A percentile compares a stretch with the other conserved stretches of the same genome.
Conservation (phyloP, 2,797 vertebrate genomes). For the Pteropus rufus region DNA sequence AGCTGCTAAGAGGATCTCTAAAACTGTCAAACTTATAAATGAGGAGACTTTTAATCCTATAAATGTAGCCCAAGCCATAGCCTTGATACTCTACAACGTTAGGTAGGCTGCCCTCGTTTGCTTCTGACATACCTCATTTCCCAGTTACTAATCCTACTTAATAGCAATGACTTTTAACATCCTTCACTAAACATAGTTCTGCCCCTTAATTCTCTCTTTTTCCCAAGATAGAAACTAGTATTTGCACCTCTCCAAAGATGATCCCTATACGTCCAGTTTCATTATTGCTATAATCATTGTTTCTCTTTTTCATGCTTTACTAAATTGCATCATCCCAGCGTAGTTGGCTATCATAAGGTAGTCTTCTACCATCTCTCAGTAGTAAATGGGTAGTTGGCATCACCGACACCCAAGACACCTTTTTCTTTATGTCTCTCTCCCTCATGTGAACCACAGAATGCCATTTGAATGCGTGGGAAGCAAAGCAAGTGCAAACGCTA, state of each 20-base stretch:
- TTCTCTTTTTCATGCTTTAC: not conserved
- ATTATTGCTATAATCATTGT: not conserved
- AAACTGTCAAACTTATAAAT: not conserved
- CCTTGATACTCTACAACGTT: not conserved
- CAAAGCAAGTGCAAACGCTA: not conserved
- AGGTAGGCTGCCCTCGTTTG: not conserved
- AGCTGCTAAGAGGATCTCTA: not conserved
- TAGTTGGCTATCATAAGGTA: not conserved
- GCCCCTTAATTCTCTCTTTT: not conserved
- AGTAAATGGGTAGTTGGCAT: not conserved
- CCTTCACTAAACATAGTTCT: not conserved
- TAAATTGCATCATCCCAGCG: not conserved
- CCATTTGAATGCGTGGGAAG: not conserved
- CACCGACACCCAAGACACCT: not conserved
- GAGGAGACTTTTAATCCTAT: not conserved
- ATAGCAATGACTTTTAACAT: not conserved
- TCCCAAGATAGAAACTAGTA: not conserved
- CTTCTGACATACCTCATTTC: not conserved
- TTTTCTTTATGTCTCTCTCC: not conserved
- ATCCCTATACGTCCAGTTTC: not conserved
- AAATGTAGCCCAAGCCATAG: not conserved
- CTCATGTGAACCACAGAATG: not conserved
- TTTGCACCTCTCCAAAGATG: not conserved
- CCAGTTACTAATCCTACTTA: not conserved
- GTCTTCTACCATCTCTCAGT: not conserved